phyloP scores from a whole-genome alignment of 2,113 vertebrate species.

The Balaenoptera acutorostrata region DNA sequence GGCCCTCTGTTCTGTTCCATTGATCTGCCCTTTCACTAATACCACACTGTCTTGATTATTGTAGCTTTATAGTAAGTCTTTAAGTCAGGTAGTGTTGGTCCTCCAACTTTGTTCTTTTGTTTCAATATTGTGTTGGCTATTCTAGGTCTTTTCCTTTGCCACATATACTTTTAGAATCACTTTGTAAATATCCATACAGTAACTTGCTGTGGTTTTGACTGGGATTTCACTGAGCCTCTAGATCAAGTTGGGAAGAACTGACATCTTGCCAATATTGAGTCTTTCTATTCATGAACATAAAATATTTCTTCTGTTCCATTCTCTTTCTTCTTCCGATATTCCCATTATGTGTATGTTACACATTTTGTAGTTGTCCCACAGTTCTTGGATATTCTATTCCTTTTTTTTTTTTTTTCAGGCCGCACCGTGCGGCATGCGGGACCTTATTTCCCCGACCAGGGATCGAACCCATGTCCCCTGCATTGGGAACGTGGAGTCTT shows the following conservation, averaged over 20 bases:
- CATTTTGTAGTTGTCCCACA: too few relatives aligned
- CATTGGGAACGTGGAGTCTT: too few relatives aligned
- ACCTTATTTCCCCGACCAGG: too few relatives aligned
- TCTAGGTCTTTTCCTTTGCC: neutral
- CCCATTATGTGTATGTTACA: too few relatives aligned
- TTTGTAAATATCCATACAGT: neutral
- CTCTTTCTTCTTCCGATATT: neutral
- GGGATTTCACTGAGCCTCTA: neutral
- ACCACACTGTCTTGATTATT: neutral
- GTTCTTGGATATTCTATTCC: neutral
- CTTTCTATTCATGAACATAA: neutral
- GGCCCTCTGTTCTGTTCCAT: too few relatives aligned
- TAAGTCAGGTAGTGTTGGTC: neutral
- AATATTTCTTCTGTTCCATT: neutral
- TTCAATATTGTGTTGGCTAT: neutral
- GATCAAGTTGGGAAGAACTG: neutral
- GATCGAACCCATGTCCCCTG: too few relatives aligned
- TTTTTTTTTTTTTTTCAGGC: neutral
- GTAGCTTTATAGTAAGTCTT: neutral
- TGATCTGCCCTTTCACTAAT: neutral
- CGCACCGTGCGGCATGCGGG: rapidly evolving
- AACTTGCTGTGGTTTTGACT: neutral
- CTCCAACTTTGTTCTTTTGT: neutral
- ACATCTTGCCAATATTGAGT: neutral
- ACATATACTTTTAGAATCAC: neutral